Conservation (phyloP, 2,888 invertebrate species). For the Linnaemya tessellans region DNA sequence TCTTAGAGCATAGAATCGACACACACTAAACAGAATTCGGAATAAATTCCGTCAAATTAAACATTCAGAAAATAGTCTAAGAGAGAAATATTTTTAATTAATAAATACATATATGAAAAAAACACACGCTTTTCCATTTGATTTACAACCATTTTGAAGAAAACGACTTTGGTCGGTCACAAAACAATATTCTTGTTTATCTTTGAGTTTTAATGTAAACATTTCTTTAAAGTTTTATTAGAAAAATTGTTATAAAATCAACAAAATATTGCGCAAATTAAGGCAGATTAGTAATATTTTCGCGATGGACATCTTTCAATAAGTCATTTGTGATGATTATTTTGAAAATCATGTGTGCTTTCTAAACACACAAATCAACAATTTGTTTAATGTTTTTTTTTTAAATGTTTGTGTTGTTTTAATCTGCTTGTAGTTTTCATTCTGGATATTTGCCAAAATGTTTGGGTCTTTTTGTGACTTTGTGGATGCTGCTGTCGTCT, state of each 20-base stretch:
- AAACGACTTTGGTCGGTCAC: neutral
- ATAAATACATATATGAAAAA: too few relatives aligned
- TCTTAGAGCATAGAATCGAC: too few relatives aligned
- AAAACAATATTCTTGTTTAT: neutral
- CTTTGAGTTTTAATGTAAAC: neutral
- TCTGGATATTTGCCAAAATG: constrained; percentile 55
- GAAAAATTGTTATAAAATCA: neutral
- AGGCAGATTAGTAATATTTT: neutral
- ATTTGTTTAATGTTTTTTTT: constrained; percentile 37
- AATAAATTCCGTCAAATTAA: too few relatives aligned
- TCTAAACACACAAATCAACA: constrained; percentile 47
- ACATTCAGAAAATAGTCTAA: too few relatives aligned
- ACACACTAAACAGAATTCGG: too few relatives aligned
- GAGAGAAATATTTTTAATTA: too few relatives aligned
- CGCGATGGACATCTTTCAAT: constrained; percentile 44
- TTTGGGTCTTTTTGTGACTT: constrained; percentile 28
- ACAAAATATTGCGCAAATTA: neutral
- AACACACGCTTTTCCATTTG: too few relatives aligned
- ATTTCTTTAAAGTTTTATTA: neutral
- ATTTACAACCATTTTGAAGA: too few relatives aligned
- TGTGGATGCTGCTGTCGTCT: constrained; percentile 4
- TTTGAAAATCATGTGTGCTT: constrained; percentile 37
- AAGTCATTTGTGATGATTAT: constrained; percentile 39
- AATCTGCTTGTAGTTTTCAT: constrained; percentile 16
- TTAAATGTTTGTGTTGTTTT: constrained; percentile 7